A percentile compares a stretch with the other conserved stretches of the same genome.
phyloP scores from a whole-genome alignment of 2,888 invertebrate species.

The Pecten maximus region DNA sequence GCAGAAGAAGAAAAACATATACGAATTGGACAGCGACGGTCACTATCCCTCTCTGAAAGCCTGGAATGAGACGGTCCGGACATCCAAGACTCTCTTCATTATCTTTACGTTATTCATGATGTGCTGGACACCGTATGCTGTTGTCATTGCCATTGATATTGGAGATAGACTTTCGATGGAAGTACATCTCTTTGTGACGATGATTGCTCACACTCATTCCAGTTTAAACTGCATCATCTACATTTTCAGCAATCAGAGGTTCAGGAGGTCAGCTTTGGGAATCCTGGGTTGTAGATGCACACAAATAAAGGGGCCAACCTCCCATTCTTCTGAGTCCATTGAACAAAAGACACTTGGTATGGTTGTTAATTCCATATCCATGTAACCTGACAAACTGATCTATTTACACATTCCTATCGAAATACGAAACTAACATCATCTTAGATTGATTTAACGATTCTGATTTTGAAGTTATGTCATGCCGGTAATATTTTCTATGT shows the following conservation, averaged over 20 bases:
- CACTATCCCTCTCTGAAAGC: slow-evolving; percentile 54
- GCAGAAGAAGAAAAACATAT: slow-evolving; percentile 69
- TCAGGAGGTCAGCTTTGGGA: slow-evolving; percentile 58
- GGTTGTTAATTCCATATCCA: neutral
- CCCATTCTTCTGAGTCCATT: neutral
- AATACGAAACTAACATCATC: too few relatives aligned
- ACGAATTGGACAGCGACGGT: slow-evolving; percentile 64
- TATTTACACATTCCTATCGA: too few relatives aligned
- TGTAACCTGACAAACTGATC: too few relatives aligned
- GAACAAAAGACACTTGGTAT: neutral
- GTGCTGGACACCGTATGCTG: slow-evolving; percentile 77
- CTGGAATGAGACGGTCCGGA: slow-evolving; percentile 70
- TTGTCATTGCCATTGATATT: slow-evolving; percentile 72
- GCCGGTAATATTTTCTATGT: too few relatives aligned
- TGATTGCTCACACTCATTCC: slow-evolving; percentile 76
- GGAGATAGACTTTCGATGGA: slow-evolving; percentile 64
- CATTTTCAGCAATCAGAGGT: slow-evolving; percentile 68
- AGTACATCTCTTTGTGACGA: slow-evolving; percentile 74
- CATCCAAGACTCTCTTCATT: slow-evolving; percentile 72
- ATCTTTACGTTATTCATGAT: slow-evolving; percentile 73
- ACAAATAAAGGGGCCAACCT: neutral
- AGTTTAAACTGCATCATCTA: slow-evolving; percentile 73
- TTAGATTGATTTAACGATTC: too few relatives aligned
- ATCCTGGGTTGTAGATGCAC: slow-evolving; percentile 50
- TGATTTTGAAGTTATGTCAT: too few relatives aligned